These are phyloP conservation scores for Mesocricetus auratus DNA, from an alignment of 2,113 vertebrate species.

Conservation along the genomic window DNA sequence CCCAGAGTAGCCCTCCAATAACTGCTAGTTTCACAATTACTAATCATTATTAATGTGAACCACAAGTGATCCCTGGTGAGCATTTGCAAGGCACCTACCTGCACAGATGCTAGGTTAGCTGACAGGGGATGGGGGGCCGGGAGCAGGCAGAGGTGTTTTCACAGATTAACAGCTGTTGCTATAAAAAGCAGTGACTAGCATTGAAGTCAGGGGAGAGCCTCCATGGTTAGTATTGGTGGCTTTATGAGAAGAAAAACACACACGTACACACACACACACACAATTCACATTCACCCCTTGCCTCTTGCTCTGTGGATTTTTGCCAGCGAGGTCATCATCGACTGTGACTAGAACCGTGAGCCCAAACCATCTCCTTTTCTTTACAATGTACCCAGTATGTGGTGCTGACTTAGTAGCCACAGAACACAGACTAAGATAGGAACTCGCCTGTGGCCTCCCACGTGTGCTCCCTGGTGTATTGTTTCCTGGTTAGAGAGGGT, in stretches of 20 bases:
- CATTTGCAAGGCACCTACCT: neutral
- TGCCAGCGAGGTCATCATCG: neutral
- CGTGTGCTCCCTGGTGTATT: too few relatives aligned
- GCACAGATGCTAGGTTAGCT: neutral
- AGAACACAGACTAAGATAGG: neutral
- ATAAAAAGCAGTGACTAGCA: neutral
- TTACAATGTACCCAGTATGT: neutral
- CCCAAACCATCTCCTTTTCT: neutral
- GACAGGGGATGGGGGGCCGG: rapidly evolving
- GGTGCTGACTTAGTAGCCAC: neutral
- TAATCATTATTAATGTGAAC: neutral
- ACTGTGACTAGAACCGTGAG: neutral
- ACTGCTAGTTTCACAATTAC: conserved; percentile 20
- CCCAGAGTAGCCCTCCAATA: neutral
- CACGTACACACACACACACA: neutral
- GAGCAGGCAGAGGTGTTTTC: neutral
- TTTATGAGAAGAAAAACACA: neutral
- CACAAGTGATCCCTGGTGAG: rapidly evolving
- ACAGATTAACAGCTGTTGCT: neutral
- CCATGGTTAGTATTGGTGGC: too few relatives aligned
- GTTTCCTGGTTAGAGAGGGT: neutral
- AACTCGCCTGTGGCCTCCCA: neutral
- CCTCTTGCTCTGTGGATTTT: neutral
- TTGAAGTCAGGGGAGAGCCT: neutral
- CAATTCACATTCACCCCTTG: neutral